Evolutionary conservation across 2,797 vertebrate genomes (phyloP), one percentile per base, ranked within the genome.

Genomic region (Oreortyx pictus): DNA sequence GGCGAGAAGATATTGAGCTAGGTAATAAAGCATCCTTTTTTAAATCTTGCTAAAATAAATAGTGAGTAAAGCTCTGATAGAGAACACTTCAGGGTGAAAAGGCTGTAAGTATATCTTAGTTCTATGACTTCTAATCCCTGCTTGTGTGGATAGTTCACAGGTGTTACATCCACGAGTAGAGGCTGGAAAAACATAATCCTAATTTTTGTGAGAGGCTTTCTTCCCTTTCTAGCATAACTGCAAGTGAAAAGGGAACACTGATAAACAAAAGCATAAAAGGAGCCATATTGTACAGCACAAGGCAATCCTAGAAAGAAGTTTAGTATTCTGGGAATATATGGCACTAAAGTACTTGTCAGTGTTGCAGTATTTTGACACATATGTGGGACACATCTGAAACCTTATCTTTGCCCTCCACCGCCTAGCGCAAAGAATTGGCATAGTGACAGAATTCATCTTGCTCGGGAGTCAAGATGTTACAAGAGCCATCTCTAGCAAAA

Each of bases 341-440:
- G 52, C 78, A 72, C 88, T 93, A 61, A 95, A 94, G 78, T 89
- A 88, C 86, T 96, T 94, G 89, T 93, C 94, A 95, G 9, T 71
- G 87, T 76, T 90, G 92, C 93, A 68, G 72, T 88, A 88, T 94
- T 95, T 95, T 96, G 93, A 89, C 91, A 65, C 61, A 33, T 75
- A 94, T 95, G 64, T 87, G 90, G 91, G 85, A 89, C 82, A 88
- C 3, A 37, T 92, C 92, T 95, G 90, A 96, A 94, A 86, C 64
- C 90, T 94, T 89, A 85, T 91, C 83, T 95, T 82, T 93, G 92
- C 83, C 88, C 71, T 88, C 68, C 76, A 50, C 86, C 88, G 92
- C 87, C 70, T 94, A 31, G 85, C 71, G 81, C 64, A 84, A 76
- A 91, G 83, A 82, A 79, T 17, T 94, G 90, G 93, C 78, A 35